These are phyloP conservation scores for Pocota personata DNA, from an alignment of 2,888 invertebrate genomes.

Conservation along the genomic window DNA sequence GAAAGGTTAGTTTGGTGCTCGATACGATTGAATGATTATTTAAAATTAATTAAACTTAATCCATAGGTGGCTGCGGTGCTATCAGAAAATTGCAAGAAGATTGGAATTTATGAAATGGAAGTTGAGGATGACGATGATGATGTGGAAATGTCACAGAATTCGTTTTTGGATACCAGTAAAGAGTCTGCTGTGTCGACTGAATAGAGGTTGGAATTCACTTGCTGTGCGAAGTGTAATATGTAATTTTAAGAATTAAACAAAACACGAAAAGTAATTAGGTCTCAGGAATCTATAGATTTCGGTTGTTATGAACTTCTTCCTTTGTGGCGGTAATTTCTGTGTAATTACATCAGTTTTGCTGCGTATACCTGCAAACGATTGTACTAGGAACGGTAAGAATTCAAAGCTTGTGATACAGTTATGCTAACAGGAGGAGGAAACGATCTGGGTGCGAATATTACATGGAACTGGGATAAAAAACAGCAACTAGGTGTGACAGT, in stretches of 20 bases:
- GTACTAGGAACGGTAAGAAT: too few relatives aligned
- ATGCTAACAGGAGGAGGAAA: too few relatives aligned
- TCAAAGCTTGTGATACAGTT: too few relatives aligned
- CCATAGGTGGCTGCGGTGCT: conserved; percentile 90
- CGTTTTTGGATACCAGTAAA: conserved; percentile 81
- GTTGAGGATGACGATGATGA: conserved; percentile 95
- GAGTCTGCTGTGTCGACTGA: conserved; percentile 77
- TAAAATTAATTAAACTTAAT: neutral
- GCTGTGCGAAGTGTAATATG: neutral
- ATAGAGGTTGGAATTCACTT: neutral
- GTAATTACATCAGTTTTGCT: neutral
- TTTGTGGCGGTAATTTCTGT: neutral
- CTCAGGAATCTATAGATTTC: neutral
- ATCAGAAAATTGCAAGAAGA: conserved; percentile 90
- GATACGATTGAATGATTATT: too few relatives aligned
- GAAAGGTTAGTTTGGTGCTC: conserved; percentile 81
- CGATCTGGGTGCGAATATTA: too few relatives aligned
- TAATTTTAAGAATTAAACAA: neutral
- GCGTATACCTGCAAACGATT: too few relatives aligned
- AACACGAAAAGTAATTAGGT: neutral
- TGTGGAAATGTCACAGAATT: conserved; percentile 84
- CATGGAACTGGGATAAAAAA: too few relatives aligned
- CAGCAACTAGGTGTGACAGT: too few relatives aligned
- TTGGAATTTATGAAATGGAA: conserved; percentile 95
- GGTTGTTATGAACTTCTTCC: neutral